A percentile compares a stretch with the other conserved stretches of the same genome.
These are phyloP conservation scores for Drosophila testacea DNA, from an alignment of 2,888 invertebrate genomes.

Conservation along the genomic window DNA sequence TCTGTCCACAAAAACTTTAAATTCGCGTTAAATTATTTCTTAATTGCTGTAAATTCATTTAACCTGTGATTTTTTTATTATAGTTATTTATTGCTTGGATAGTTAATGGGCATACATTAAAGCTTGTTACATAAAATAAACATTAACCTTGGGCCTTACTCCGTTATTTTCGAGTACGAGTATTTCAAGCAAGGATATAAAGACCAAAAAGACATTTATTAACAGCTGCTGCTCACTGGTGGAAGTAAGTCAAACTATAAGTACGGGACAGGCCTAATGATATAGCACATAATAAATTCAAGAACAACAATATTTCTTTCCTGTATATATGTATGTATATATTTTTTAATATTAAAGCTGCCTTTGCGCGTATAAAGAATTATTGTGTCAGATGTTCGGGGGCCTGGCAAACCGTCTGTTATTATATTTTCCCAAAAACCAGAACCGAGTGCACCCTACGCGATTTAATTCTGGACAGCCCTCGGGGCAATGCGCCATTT, in stretches of 20 bases:
- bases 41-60: not conserved
- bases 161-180: not conserved
- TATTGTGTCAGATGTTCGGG: constrained; percentile 71
- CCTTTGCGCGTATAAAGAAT: constrained; percentile 32
- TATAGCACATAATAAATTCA: constrained; percentile 61
- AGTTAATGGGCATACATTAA: constrained; percentile 13
- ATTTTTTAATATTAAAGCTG: constrained; percentile 11
- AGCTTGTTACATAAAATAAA: constrained; percentile 3
- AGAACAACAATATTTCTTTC: constrained; percentile 11
- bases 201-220: constrained; percentile 20
- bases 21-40: not conserved
- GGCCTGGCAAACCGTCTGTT: constrained; percentile 58
- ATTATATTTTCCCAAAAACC: constrained; percentile 52
- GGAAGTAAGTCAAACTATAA: constrained; percentile 28
- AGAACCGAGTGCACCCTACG: constrained; percentile 35
- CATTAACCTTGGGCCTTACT: constrained; percentile 16
- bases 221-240: constrained; percentile 17
- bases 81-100: not conserved
- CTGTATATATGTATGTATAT: not conserved
- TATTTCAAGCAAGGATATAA: not conserved
- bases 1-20: not conserved
- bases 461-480: constrained; percentile 43
- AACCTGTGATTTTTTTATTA: not conserved
- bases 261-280: constrained; percentile 41
- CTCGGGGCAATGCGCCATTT: constrained; percentile 66